phyloP scores from a whole-genome alignment of 2,888 invertebrate genomes.

The Disparrhopalites patrizii region DNA sequence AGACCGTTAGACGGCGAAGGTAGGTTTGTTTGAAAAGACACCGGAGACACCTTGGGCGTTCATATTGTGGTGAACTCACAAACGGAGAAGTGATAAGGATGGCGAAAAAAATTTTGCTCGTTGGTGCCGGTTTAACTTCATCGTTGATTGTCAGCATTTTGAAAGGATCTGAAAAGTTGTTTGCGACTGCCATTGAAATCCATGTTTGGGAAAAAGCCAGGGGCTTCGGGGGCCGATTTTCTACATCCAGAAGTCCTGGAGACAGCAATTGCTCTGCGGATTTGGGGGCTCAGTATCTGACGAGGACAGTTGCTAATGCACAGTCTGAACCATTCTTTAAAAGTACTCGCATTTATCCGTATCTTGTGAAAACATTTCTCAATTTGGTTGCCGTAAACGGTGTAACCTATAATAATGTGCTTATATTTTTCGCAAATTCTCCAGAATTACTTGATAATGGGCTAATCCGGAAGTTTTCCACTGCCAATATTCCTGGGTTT shows the following conservation, averaged over 20 bases:
- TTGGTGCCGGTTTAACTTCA: constrained; percentile 45
- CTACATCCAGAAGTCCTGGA: constrained; percentile 34
- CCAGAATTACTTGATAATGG: constrained; percentile 31
- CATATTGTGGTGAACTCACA: too few species aligned
- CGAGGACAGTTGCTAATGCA: constrained; percentile 19
- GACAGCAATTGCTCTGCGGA: constrained; percentile 36
- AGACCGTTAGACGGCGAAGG: too few species aligned
- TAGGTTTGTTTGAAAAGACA: too few species aligned
- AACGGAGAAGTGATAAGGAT: too few species aligned
- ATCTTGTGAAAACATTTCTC: too few species aligned
- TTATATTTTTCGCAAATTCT: background rate
- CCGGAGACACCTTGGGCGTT: too few species aligned
- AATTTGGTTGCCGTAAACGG: background rate
- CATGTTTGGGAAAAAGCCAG: constrained; percentile 42
- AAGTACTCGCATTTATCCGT: too few species aligned
- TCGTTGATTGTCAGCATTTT: constrained; percentile 40
- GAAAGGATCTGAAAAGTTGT: background rate
- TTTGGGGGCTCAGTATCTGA: constrained; percentile 47
- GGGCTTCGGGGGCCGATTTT: constrained; percentile 41
- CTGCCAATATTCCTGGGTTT: constrained; percentile 37
- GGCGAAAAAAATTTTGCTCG: constrained; percentile 39
- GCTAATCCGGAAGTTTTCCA: constrained; percentile 33
- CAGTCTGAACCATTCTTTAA: constrained; percentile 41
- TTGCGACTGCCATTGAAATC: constrained; percentile 27
- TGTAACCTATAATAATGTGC: background rate